Evolutionary conservation across 2,888 invertebrate species (phyloP), one percentile per base, ranked within the genome.

Genomic region (Cryptops parisi): DNA sequence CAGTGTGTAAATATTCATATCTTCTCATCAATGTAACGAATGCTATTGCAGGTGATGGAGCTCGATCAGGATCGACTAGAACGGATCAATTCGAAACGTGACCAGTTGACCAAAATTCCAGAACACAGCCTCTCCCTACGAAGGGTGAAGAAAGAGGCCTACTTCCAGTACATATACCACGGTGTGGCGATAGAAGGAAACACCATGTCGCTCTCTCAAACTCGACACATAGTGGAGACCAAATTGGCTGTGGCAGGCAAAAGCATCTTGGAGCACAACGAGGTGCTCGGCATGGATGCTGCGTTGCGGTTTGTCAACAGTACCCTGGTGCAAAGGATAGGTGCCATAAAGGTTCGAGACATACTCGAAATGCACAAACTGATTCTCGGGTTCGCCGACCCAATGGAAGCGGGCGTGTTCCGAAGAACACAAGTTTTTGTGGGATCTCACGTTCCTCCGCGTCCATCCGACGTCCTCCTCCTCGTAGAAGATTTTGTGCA

Each of bases 111-210:
- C 22, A 79, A 80, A 3, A 82, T 93, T 63, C 87, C 91, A 19
- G 81, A 84, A 58, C 77, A 77, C 40, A 82, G 82, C 67, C 77
- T 83, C 0, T 85, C 88, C 3, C 72, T 94, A 59, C 76, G 87
- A 50, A 77, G 88, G 63, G 85, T 90, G 2, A 93, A 93, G 65
- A 87, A 86, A 65, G 94, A 96, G 69, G 90, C 90, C 1, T 97
- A 94, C 68, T 94, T 90, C 67, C 70, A 74, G 60, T 68, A 70
- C 58, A 55, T 57, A 64, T 93, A 94, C 69, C 96, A 97, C 65
- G 91, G 94, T 0, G 93, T 91, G 21, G 96, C 89, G 23, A 91
- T 97, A 59, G 97, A 97, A 72, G 96, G 96, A 0, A 97, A 97
- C 66, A 96, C 96, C 0, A 87, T 98, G 83, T 85, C 88, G 2